Evolutionary conservation across 2,113 vertebrate species (phyloP), one percentile per base, ranked within the genome.

Genomic region (Nyctereutes procyonoides): DNA sequence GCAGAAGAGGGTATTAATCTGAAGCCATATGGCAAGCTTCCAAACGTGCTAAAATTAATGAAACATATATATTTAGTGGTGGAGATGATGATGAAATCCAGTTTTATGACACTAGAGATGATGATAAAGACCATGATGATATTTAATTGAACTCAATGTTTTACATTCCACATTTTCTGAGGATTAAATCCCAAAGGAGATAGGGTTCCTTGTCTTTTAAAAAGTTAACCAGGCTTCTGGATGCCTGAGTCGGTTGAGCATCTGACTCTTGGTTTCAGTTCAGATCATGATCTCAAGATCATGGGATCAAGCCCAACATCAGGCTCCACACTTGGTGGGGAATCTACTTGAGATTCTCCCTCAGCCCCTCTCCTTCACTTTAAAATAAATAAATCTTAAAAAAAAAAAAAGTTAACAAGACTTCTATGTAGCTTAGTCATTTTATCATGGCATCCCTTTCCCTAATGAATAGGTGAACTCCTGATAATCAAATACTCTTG

Each of bases 1-100:
- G 98, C 98, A 96, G 99, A 99, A 74, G 99, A 99, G 97, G 98
- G 98, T 90, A 98, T 98, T 65, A 99, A 98, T 97, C 98, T 99
- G 96, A 99, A 99, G 95, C 99, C 99, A 1, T 99, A 99, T 14
- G 99, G 99, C 84, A 99, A 99, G 97, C 98, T 99, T 97, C 99
- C 99, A 13, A 99, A 99, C 99, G 99, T 99, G 99, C 99, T 97
- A 99, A 99, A 99, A 99, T 99, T 98, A 99, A 99, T 80, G 99
- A 99, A 97, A 99, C 98, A 1, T 98, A 99, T 96, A 99, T 97
- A n/a, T 99, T 99, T 82, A 99, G 99, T 3, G 98, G 98, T 51
- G 98, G 98, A 81, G 98, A 99, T 91, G 99, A 99, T 13, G 99
- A 99, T 15, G 99, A 99, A 97, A 99, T 99, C 97, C 99, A 99